Evolutionary conservation across 2,113 vertebrate genomes (phyloP), one percentile per base, ranked within the genome.

Genomic region (Callionymus lyra): DNA sequence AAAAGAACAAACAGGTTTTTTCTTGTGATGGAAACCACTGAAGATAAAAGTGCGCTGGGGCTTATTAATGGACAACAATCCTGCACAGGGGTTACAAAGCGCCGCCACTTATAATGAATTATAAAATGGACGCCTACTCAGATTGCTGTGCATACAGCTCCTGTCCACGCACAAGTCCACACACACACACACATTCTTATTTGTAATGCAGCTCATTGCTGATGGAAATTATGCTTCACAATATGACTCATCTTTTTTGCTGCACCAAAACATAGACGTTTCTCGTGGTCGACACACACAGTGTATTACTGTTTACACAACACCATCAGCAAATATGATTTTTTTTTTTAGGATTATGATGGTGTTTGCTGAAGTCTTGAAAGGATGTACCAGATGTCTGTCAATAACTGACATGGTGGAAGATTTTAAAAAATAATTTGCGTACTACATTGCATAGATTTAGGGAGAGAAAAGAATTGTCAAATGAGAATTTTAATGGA

Each of bases 171-270:
- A 10, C 9, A 17, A 13, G 35, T 40, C 14, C 43, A 54, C 31
- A 43, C 50, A 41, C 34, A 34, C 31, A 52, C 32, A 38, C 17
- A 31, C 6, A 17, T 10, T 32, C 38, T 17, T 9, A 38, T 32
- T 13, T 18, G 9, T 32, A 16, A 34, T 41, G 38, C 37, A 54
- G 32, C 43, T 35, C 37, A 21, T 31, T 12, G 10, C 47, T 31
- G 18, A 21, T 36, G 33, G 16, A 37, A 35, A 8, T 6, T 14
- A 41, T 14, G 52, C 44, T 31, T 47, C 33, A 38, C 8, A 27
- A 21, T 17, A 38, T 57, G 55, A 50, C 47, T 44, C 41, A 51
- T 39, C 17, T 15, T 43, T 31, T 44, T 34, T 14, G 13, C 47
- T 34, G 34, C 43, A 49, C 11, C 11, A 42, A 35, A 50, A 16